A percentile compares a stretch with the other conserved stretches of the same genome.
phyloP scores from a whole-genome alignment of 64 coral and sea anemone genomes.

The Pocillopora verrucosa region DNA sequence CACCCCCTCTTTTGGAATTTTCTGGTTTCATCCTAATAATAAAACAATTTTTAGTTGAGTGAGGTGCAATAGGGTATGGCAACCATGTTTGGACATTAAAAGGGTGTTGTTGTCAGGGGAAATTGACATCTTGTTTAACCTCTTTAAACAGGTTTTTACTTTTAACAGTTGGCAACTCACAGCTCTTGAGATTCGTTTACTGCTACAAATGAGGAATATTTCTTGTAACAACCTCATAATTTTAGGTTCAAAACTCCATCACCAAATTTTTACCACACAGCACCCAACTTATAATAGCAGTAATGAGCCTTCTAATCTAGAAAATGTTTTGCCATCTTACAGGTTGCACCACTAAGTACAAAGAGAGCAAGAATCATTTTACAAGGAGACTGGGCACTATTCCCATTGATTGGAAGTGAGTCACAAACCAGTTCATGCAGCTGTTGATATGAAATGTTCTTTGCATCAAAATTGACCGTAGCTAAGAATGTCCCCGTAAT shows the following conservation, averaged over 20 bases:
- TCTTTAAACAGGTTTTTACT: background rate
- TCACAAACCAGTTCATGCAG: background rate
- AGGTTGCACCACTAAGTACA: background rate
- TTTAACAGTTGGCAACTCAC: too few relatives aligned
- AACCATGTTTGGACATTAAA: background rate
- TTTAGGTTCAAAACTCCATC: too few relatives aligned
- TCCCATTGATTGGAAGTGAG: background rate
- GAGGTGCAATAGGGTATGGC: background rate
- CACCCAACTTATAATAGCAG: too few relatives aligned
- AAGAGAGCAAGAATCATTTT: background rate
- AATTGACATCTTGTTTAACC: constrained; percentile 8
- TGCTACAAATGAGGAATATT: too few relatives aligned
- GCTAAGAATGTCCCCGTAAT: constrained; percentile 8
- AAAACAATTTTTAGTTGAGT: constrained; percentile 10
- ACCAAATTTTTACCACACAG: too few relatives aligned
- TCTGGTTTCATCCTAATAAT: background rate
- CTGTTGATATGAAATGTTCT: background rate
- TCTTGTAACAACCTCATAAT: too few relatives aligned
- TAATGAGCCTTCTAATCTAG: too few relatives aligned
- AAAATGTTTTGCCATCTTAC: constrained; percentile 1
- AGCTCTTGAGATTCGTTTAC: too few relatives aligned
- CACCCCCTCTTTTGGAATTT: too few relatives aligned
- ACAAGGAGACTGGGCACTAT: too few relatives aligned
- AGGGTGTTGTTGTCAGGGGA: background rate
- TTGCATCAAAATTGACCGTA: background rate